phyloP scores from a whole-genome alignment of 2,797 vertebrate genomes.

The Jordanella pulchra region DNA sequence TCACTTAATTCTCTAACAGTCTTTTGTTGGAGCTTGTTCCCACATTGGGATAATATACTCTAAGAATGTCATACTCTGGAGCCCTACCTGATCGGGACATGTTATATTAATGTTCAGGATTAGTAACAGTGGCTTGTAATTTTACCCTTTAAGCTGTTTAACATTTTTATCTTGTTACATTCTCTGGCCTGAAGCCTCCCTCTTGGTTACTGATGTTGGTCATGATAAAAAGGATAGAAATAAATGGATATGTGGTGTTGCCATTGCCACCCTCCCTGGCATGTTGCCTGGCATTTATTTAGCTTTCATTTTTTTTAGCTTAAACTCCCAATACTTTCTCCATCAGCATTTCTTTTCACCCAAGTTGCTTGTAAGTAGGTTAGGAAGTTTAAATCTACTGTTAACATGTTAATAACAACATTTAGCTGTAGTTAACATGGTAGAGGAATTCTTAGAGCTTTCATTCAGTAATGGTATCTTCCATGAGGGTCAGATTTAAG shows the following conservation, averaged over 20 bases:
- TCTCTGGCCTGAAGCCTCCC: neutral
- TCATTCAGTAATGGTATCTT: neutral
- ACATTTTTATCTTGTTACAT: neutral
- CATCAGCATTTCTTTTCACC: neutral
- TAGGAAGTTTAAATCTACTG: neutral
- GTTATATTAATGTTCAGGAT: slow-evolving; percentile 1
- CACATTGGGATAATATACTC: slow-evolving; percentile 3
- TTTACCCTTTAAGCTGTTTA: neutral
- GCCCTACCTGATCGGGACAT: neutral
- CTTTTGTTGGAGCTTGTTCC: slow-evolving; percentile 22
- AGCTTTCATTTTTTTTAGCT: neutral
- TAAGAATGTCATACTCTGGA: slow-evolving; percentile 2
- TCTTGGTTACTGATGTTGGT: neutral
- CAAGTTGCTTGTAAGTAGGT: neutral
- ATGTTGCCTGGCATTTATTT: neutral
- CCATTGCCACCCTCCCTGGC: neutral
- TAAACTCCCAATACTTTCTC: neutral
- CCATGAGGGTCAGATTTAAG: neutral
- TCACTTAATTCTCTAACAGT: slow-evolving; percentile 28
- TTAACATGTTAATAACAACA: neutral
- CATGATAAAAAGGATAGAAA: neutral
- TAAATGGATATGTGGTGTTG: neutral
- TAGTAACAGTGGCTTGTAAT: neutral
- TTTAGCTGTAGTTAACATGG: neutral
- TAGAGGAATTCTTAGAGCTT: neutral